Base-by-base conservation (phyloP, 1,140 invertebrate species). In the Carposina sasakii region DNA sequence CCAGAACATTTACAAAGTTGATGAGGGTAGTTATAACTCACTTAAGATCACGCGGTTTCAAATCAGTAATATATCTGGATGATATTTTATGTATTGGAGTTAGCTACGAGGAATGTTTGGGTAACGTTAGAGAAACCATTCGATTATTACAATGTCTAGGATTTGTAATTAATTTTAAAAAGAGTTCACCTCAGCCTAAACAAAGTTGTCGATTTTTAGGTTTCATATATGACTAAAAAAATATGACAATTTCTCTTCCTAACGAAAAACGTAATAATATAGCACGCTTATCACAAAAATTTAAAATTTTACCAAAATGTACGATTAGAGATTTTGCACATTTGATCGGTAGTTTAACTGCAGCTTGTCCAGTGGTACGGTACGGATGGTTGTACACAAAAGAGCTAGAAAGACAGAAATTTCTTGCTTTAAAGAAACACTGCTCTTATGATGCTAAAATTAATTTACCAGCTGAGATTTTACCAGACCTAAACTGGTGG, bases 401-500 rank as follows among this genome's bases (percentile, higher is more conserved):
- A 30, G 12, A n/a, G 4, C 28, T 52, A 2, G 49, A 52, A 49
- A 19, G 49, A 5, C 21, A 44, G 24, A 52, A 52, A 13, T 52
- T 26, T 44, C 19, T 52, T 2, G 22, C 24, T 1, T 20, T 52
- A 1, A 12, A 22, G 10, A 20, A 51, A 17, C 19, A 5, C n/a
- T 13, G 30, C 8, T 10, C n/a, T 23, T 39, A 51, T 30, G 22
- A 44, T 24, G 26, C 6, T 13, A 23, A 16, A 51, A 21, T 51
- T 33, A 22, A n/a, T 6, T 8, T 33, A 34, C 2, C 17, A 6
- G 34, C 30, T 16, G 12, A 28, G 10, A 20, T 56, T 36, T 26
- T 20, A 26, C 39, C 22, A 1, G 66, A 66, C 22, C 48, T 63
- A n/a, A 23, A 31, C 9, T 63, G 63, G 60, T 66, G 63, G 63